Evolutionary conservation across 2,888 invertebrate species (phyloP), one percentile per base, ranked within the genome.

Genomic region (Dryobotodes eremita): DNA sequence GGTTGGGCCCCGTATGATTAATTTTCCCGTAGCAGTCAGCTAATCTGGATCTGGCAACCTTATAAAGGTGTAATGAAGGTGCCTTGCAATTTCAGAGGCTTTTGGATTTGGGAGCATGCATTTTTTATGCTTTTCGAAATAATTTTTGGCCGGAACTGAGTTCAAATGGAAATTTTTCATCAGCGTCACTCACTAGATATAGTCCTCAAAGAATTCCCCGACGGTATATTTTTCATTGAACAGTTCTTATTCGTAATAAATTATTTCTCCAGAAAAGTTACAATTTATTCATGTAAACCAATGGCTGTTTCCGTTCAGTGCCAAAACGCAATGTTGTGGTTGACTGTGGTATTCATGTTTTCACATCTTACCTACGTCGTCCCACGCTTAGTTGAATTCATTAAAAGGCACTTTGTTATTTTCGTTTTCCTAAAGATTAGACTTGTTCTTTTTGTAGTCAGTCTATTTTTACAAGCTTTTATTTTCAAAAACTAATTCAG

Each of bases 1-100:
- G 78, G 68, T 65, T 46, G 46, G 57, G 26, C 59, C n/a, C 66
- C 64, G 65, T 72, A 65, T 75, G 86, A 86, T 86, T 83, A 86
- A 84, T 83, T 71, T 81, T 78, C 46, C 31, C 61, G 46, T 59
- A 48, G 36, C 74, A 64, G 78, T 86, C 83, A 85, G 79, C 36
- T 84, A 79, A 86, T 86, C 86, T 74, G 84, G 71, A 75, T 78
- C 83, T 69, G 75, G 75, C 86, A 86, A 69, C 86, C 69, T 75
- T 75, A 84, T 86, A 75, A 77, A 86, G 83, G 75, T 86, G 83
- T 71, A 82, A 82, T 74, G 59, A 83, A 85, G 77, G 77, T 72
- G 59, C 71, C 68, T 74, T 77, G 78, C 83, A 77, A 86, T 82
- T 78, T 69, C 57, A 73, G 64, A n/a, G 26, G 66, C 42, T 61